phyloP scores from a whole-genome alignment of 2,113 vertebrate genomes.

The Neodontobutis hainanensis region DNA sequence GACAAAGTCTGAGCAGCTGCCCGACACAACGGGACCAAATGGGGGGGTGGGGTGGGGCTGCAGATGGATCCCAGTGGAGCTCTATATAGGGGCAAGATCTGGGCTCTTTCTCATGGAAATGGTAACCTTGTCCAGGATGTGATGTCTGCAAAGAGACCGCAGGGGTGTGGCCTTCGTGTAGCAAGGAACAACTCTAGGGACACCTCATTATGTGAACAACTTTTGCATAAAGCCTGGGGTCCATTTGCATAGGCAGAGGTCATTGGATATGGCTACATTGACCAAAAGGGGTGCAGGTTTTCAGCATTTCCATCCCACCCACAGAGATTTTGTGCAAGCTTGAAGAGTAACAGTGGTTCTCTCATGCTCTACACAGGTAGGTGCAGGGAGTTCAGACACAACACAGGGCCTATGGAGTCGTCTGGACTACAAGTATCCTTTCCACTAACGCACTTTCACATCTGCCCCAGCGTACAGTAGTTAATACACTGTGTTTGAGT shows the following conservation, averaged over 20 bases:
- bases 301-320: slow-evolving; percentile 46
- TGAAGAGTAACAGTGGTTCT: slow-evolving; percentile 50
- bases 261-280: slow-evolving; percentile 58
- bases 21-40: slow-evolving; percentile 23
- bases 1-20: slow-evolving; percentile 34
- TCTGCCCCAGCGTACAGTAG: slow-evolving; percentile 25
- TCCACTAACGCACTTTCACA: slow-evolving; percentile 15
- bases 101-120: slow-evolving; percentile 69
- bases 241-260: slow-evolving; percentile 38
- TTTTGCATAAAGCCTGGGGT: slow-evolving; percentile 39
- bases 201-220: slow-evolving; percentile 36
- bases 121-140: slow-evolving; percentile 42
- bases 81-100: background rate
- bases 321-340: slow-evolving; percentile 42
- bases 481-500: slow-evolving; percentile 35
- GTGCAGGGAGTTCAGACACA: slow-evolving; percentile 64
- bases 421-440: slow-evolving; percentile 90
- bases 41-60: slow-evolving; percentile 15
- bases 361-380: slow-evolving; percentile 71
- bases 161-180: slow-evolving; percentile 25
- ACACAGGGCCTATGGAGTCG: slow-evolving; percentile 83
- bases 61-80: slow-evolving; percentile 30
- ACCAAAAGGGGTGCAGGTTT: slow-evolving; percentile 50
- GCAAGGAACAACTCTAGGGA: slow-evolving; percentile 2
- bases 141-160: slow-evolving; percentile 14